A percentile compares a stretch with the other conserved stretches of the same genome.
These are phyloP conservation scores for Gila robusta DNA, from an alignment of 2,797 vertebrate species.

Conservation along the genomic window DNA sequence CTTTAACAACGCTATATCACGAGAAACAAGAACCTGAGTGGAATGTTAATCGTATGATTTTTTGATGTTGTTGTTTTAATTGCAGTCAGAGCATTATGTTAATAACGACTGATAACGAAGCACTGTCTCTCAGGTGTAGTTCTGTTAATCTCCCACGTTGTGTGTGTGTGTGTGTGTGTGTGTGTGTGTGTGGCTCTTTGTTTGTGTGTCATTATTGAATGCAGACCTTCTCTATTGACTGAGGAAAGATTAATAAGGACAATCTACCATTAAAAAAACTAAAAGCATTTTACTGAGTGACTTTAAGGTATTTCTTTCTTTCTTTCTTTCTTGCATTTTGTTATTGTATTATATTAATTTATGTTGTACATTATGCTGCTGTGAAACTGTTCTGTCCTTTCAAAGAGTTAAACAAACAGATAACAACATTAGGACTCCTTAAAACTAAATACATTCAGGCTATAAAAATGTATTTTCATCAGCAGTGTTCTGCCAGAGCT, in stretches of 20 bases:
- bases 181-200: not conserved
- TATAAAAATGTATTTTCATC: not conserved
- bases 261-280: not conserved
- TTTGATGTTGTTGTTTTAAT: not conserved
- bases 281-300: too few species aligned
- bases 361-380: not conserved
- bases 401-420: not conserved
- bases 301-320: too few species aligned
- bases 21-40: not conserved
- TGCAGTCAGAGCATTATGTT: conserved; percentile 34
- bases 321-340: too few species aligned
- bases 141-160: conserved; percentile 46
- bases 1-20: not conserved
- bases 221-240: too few species aligned
- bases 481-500: not conserved
- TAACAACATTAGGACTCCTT: not conserved
- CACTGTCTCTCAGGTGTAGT: conserved; percentile 11
- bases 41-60: conserved; percentile 3
- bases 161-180: conserved; percentile 10
- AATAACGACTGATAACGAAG: conserved; percentile 54
- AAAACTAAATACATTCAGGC: not conserved
- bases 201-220: not conserved
- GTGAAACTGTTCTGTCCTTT: not conserved
- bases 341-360: not conserved
- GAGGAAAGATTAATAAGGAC: not conserved